Base-by-base conservation (phyloP, 2,113 vertebrate species). In the Hyla sarda region DNA sequence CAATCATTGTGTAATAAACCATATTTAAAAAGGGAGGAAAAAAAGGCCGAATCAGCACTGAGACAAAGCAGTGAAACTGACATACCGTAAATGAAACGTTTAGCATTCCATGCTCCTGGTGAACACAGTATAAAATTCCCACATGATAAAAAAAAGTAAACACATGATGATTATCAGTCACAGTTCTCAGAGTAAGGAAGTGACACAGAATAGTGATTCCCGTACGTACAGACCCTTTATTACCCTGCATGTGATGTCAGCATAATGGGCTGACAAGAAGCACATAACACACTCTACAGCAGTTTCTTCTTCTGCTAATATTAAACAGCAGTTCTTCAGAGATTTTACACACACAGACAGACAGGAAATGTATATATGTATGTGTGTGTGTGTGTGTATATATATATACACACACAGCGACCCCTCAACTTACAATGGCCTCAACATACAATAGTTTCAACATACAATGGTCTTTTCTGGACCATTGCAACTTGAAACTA, bases 141-240 rank as follows among this genome's bases (percentile, higher is more conserved):
- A 34, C n/a, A 84, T 48, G 37, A 76, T 65, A 84, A 17, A 56
- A 32, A 37, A 71, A 72, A 28, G 83, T 65, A 84, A 84, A 32
- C 37, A 41, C 14, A 65, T n/a, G 11, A 50, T 62, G 37, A 84
- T 21, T 28, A 41, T 62, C 83, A 65, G 58, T 77, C 54, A 84
- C 2, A 10, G 32, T 25, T 41, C 37, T 84, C 14, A 73, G 45
- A 50, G 83, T 28, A 30, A 76, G 83, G 83, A 84, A 84, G 58
- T 77, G 23, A 84, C 56, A 74, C 56, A 76, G 34, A 48, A 62
- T 77, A 56, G 56, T 76, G 72, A 84, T 25, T 84, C 83, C 76
- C 17, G 34, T 50, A 60, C 17, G 34, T 50, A 60, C 23, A 25
- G 37, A 48, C 56, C 56, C 47, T 12, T 48, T 34, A 75, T n/a